Evolutionary conservation across 2,113 vertebrate genomes (phyloP).

Genomic region (Alosa alosa): DNA sequence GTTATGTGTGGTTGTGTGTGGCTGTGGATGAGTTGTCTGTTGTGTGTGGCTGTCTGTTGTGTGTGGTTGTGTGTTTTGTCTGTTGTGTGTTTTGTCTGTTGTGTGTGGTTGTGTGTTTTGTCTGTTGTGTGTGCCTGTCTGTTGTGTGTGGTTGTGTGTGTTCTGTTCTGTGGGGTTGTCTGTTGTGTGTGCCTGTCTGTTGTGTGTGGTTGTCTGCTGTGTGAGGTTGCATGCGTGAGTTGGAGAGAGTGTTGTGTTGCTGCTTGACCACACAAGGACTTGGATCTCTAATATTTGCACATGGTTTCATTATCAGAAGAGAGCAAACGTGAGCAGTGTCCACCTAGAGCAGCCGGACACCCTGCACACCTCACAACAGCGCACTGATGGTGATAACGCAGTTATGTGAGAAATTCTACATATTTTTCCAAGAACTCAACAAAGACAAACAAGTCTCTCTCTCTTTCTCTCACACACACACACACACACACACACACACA

Average conservation of each 20-base stretch:
- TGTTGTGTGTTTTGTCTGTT: constrained; percentile 5
- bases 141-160: neutral
- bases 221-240: neutral
- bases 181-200: neutral
- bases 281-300: neutral
- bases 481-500: too few relatives aligned
- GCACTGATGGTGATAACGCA: neutral
- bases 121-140: neutral
- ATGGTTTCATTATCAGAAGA: neutral
- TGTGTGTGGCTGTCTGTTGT: neutral
- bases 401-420: neutral
- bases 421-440: neutral
- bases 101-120: neutral
- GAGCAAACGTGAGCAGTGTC: neutral
- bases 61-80: neutral
- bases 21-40: neutral
- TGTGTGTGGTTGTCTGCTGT: neutral
- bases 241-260: neutral
- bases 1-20: too few relatives aligned
- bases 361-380: neutral
- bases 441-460: too few relatives aligned
- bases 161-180: neutral
- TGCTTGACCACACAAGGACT: neutral
- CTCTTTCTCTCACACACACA: neutral
- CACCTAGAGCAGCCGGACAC: neutral